Conservation (phyloP, 2,797 vertebrate genomes). For the Sebastes ruberrimus region DNA sequence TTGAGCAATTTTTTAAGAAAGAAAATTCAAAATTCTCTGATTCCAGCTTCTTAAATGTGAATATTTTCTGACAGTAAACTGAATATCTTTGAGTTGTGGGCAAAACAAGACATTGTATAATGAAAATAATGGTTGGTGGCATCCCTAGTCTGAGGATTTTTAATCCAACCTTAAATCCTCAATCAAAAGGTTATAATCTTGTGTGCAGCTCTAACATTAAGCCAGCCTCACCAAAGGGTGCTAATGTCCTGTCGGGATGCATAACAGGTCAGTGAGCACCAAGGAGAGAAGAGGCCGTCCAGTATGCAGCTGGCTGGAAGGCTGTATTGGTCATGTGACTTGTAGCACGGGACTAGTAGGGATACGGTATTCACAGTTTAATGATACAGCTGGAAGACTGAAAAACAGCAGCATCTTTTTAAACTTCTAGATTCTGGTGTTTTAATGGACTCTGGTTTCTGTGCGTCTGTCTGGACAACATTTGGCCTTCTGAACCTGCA, state of each 20-base stretch:
- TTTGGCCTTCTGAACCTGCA: background rate
- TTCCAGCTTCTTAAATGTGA: too few species aligned
- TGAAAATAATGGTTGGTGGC: too few species aligned
- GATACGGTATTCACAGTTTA: background rate
- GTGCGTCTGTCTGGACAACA: background rate
- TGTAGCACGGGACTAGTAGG: constrained; percentile 32
- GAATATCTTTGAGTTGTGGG: too few species aligned
- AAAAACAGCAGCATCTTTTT: background rate
- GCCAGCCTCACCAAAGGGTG: constrained; percentile 9
- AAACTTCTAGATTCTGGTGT: background rate
- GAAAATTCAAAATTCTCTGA: too few species aligned
- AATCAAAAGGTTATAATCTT: background rate
- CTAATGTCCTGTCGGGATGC: constrained; percentile 9
- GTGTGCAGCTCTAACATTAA: background rate
- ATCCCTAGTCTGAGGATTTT: background rate
- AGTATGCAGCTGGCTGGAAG: constrained; percentile 13
- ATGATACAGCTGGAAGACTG: background rate
- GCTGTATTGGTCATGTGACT: constrained; percentile 58
- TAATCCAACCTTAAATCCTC: background rate
- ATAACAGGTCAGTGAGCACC: constrained; percentile 31
- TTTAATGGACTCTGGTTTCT: background rate
- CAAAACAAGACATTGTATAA: too few species aligned
- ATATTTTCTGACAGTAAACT: too few species aligned
- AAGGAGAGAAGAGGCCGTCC: constrained; percentile 13
- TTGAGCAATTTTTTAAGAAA: too few species aligned